Conservation (phyloP, 2,888 invertebrate species). For the Platypus cylindrus region DNA sequence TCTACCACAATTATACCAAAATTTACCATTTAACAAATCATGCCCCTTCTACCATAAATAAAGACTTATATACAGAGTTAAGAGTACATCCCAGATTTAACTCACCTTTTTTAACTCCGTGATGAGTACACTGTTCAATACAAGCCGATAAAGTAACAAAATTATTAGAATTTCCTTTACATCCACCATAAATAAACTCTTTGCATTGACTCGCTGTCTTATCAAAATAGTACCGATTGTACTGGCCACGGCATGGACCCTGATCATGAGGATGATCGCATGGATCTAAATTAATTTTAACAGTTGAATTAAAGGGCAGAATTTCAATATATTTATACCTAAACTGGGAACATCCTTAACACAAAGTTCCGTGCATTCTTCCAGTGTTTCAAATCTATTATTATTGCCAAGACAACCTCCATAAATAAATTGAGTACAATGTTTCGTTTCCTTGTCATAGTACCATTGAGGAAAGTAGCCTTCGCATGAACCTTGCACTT, state of each 20-base stretch:
- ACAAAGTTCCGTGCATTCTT: conserved; percentile 66
- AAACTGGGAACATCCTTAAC: conserved; percentile 51
- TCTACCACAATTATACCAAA: background rate
- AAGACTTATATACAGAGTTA: no score
- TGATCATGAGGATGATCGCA: conserved; percentile 60
- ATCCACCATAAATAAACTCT: conserved; percentile 75
- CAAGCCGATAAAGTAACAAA: conserved; percentile 73
- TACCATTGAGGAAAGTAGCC: conserved; percentile 75
- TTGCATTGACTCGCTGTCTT: conserved; percentile 52
- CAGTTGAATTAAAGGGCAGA: no score
- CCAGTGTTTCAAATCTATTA: conserved; percentile 69
- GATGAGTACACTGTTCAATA: conserved; percentile 62
- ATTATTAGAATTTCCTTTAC: conserved; percentile 76
- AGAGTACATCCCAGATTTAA: no score
- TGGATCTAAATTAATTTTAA: conserved; percentile 41
- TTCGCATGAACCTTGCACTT: conserved; percentile 70
- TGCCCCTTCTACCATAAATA: no score
- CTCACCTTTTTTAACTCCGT: conserved; percentile 61
- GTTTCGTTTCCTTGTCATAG: conserved; percentile 61
- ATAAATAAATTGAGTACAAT: conserved; percentile 76
- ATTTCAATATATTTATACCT: conserved; percentile 20
- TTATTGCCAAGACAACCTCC: conserved; percentile 87
- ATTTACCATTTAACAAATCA: background rate
- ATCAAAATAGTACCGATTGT: conserved; percentile 65
- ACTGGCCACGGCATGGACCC: conserved; percentile 71